A percentile compares a stretch with the other conserved stretches of the same genome.
Evolutionary conservation across 2,113 vertebrate genomes (phyloP).

Genomic region (Pleuronectes platessa): DNA sequence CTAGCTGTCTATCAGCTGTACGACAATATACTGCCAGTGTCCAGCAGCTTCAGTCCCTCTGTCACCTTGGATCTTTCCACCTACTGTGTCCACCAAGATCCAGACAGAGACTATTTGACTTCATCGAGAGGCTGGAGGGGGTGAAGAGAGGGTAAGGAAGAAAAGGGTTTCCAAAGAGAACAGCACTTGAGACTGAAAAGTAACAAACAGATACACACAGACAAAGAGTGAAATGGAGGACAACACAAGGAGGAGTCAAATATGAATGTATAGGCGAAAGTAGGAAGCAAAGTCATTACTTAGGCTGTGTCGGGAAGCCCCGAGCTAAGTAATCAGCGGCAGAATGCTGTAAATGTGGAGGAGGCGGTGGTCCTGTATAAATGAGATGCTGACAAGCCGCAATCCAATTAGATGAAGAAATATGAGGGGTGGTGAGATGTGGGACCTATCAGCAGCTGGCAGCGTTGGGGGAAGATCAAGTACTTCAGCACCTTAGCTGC

Average conservation of each 20-base stretch:
- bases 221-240: conserved; percentile 18
- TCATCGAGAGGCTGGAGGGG: conserved; percentile 7
- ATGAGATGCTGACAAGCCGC: conserved; percentile 71
- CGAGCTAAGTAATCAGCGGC: conserved; percentile 57
- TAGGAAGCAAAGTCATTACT: conserved; percentile 46
- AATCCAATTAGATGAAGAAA: conserved; percentile 80
- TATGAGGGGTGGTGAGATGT: conserved; percentile 67
- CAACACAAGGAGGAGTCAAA: conserved; percentile 24
- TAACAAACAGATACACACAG: too few relatives aligned
- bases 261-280: conserved; percentile 32
- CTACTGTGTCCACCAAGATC: too few relatives aligned
- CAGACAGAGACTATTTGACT: neutral
- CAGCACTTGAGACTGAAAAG: too few relatives aligned
- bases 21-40: too few relatives aligned
- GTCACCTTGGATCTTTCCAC: too few relatives aligned
- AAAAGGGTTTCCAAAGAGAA: neutral
- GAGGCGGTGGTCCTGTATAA: conserved; percentile 60
- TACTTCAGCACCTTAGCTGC: conserved; percentile 50
- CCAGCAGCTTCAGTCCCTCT: too few relatives aligned
- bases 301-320: conserved; percentile 33
- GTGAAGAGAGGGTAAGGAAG: neutral
- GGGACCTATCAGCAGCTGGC: conserved; percentile 61
- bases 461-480: conserved; percentile 74
- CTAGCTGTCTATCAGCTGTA: too few relatives aligned
- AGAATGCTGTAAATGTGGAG: conserved; percentile 54